A percentile compares a stretch with the other conserved stretches of the same genome.
phyloP scores from a whole-genome alignment of 2,888 invertebrate genomes.

The Anagyrus pseudococci region DNA sequence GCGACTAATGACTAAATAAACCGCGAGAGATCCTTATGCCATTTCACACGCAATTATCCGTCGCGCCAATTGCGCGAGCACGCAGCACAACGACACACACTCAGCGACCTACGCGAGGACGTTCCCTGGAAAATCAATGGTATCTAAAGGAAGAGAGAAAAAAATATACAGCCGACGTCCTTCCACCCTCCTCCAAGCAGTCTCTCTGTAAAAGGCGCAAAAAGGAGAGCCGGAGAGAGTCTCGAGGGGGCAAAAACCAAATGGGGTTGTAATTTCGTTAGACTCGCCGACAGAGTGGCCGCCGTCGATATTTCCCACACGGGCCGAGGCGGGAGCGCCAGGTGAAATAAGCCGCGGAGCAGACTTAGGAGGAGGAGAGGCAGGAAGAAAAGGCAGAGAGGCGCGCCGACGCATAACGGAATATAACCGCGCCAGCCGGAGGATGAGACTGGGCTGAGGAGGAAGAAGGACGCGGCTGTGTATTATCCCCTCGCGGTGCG shows the following conservation, averaged over 20 bases:
- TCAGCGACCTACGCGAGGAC: too few relatives aligned
- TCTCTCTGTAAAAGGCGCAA: neutral
- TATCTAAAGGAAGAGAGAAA: too few relatives aligned
- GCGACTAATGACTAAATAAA: slow-evolving; percentile 16
- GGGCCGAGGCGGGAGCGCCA: neutral
- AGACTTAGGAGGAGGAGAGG: neutral
- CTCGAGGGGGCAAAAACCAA: neutral
- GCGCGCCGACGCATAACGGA: neutral
- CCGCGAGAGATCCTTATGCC: neutral
- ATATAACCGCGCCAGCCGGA: neutral
- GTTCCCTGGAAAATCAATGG: too few relatives aligned
- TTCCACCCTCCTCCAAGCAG: too few relatives aligned
- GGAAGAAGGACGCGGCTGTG: neutral
- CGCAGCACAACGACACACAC: too few relatives aligned
- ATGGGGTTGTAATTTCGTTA: slow-evolving; percentile 23
- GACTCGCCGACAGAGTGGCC: neutral
- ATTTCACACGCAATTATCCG: slow-evolving; percentile 16
- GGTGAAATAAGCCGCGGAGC: neutral
- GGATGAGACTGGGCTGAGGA: too few relatives aligned
- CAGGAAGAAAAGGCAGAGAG: neutral
- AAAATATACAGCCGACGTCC: too few relatives aligned
- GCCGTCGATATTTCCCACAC: slow-evolving; percentile 1
- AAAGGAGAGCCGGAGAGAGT: neutral
- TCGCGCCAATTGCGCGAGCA: neutral
- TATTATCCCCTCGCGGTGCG: neutral